Base-by-base conservation (phyloP, 2,797 vertebrate genomes). In the Falco berigora region DNA sequence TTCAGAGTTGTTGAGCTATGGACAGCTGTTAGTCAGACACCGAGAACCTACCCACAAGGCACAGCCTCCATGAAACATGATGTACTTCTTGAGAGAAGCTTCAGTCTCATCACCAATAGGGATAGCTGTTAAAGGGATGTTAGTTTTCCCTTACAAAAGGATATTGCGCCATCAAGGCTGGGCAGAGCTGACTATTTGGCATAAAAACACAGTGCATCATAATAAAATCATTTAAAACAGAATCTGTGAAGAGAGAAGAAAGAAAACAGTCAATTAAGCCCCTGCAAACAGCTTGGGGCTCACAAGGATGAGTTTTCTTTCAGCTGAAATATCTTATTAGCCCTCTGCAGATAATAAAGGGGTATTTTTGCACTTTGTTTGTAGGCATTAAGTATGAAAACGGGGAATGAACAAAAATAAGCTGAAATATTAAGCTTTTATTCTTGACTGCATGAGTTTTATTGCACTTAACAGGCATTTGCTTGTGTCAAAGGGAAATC, bases 131-230 rank as follows among this genome's bases (percentile, higher is more conserved):
- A 84, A 89, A 79, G 19, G 44, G 67, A 91, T 67, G 49, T 56
- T 68, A 89, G 61, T 82, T 74, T 90, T 87, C 59, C 58, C 74
- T 82, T 84, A 44, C 32, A 90, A 98, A 99, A 99, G 99, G 99
- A 99, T 99, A 99, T 99, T 99, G 99, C 78, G 98, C 98, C 98
- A 99, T 98, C 90, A 99, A 97, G 86, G 98, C 98, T 27, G 99
- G 98, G 97, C 99, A 99, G 72, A 99, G 98, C 94, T 99, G 98
- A 96, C 88, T 98, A 98, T 99, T 99, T 95, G 99, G 99, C 96
- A 99, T 99, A 98, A 99, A 99, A 96, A 99, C 98, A 97, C 99
- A 99, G 98, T 99, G 99, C 98, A 98, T 99, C 98, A 99, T 98
- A 93, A 99, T 97, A 98, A 99, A 99, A 98, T 99, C 99, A 92